These are phyloP conservation scores for Falco peregrinus DNA, from an alignment of 2,797 vertebrate species.

Conservation along the genomic window DNA sequence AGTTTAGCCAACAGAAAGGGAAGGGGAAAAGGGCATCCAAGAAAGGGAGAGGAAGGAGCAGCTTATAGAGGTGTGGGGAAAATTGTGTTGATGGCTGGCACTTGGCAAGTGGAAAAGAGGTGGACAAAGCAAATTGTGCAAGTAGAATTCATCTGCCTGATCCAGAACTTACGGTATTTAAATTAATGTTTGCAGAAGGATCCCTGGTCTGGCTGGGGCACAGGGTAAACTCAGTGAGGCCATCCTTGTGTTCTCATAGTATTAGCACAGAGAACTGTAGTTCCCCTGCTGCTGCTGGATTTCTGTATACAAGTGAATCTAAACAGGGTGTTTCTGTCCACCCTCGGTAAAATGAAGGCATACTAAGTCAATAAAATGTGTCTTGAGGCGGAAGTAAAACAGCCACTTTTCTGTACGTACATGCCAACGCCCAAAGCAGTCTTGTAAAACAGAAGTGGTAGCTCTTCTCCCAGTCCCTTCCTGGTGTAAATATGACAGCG, in stretches of 20 bases:
- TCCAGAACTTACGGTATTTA: neutral
- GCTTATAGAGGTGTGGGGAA: neutral
- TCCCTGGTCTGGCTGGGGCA: neutral
- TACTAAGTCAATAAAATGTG: conserved; percentile 35
- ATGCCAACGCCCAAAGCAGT: neutral
- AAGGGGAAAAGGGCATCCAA: neutral
- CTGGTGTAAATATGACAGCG: neutral
- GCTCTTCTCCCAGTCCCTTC: conserved; percentile 40
- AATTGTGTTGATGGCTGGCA: neutral
- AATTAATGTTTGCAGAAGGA: neutral
- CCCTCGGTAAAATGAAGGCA: neutral
- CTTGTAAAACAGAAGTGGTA: neutral
- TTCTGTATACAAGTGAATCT: neutral
- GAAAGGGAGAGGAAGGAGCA: neutral
- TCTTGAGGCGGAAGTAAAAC: conserved; percentile 9
- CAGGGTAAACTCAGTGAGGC: neutral
- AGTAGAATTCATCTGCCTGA: neutral
- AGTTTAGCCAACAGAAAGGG: neutral
- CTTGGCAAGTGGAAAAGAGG: neutral
- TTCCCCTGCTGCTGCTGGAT: neutral
- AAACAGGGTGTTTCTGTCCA: neutral
- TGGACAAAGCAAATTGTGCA: neutral
- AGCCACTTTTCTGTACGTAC: neutral
- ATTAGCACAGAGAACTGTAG: neutral
- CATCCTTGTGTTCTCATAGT: accelerated